These are phyloP conservation scores for Verasper variegatus DNA, from an alignment of 2,113 vertebrate genomes.

Conservation along the genomic window DNA sequence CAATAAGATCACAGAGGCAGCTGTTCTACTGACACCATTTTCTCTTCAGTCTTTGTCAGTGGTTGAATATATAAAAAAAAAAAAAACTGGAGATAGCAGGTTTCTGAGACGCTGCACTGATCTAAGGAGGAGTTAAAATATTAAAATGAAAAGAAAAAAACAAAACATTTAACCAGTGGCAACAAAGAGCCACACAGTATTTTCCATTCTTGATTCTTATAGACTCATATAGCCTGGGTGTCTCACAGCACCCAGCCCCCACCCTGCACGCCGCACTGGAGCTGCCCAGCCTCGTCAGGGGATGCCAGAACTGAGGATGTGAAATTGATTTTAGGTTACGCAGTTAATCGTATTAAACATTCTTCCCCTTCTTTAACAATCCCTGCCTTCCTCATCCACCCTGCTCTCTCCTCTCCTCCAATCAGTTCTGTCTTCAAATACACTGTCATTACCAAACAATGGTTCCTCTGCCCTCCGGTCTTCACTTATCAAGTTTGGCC, in stretches of 20 bases:
- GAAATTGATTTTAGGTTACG: slow-evolving; percentile 75
- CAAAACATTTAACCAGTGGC: slow-evolving; percentile 7
- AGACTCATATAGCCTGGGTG: background rate
- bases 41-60: slow-evolving; percentile 20
- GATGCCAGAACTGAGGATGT: slow-evolving; percentile 59
- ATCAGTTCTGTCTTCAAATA: slow-evolving; percentile 30
- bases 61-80: background rate
- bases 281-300: slow-evolving; percentile 32
- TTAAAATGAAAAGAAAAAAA: background rate
- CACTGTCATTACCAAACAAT: slow-evolving; percentile 15
- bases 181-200: background rate
- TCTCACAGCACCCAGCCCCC: slow-evolving; percentile 21
- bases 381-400: background rate
- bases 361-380: slow-evolving; percentile 24
- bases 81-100: background rate
- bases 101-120: slow-evolving; percentile 13
- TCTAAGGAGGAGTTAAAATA: background rate
- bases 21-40: slow-evolving; percentile 51
- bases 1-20: slow-evolving; percentile 48
- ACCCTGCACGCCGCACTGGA: background rate
- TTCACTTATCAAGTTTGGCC: slow-evolving; percentile 35
- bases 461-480: slow-evolving; percentile 29
- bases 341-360: slow-evolving; percentile 64
- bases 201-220: slow-evolving; percentile 15
- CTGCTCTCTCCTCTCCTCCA: slow-evolving; percentile 26